phyloP scores from a whole-genome alignment of 30 jellyfish, hydroid and myxozoan genomes.

The Mastigias papua region DNA sequence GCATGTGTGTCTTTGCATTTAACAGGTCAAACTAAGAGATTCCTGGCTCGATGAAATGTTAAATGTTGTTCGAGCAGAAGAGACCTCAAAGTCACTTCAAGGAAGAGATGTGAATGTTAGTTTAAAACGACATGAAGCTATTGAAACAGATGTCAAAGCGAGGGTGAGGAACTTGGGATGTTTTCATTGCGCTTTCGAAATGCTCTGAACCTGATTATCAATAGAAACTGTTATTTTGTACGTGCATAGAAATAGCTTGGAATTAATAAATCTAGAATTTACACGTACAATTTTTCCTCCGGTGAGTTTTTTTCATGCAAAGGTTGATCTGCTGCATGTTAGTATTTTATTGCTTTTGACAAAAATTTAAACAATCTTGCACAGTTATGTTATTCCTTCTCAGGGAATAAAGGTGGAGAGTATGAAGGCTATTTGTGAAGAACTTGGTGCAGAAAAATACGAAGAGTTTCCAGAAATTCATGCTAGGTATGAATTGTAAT shows the following conservation, averaged over 20 bases:
- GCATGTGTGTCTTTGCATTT: neutral
- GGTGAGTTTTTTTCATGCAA: no score
- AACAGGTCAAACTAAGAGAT: constrained; percentile 75
- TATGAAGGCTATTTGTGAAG: constrained; percentile 19
- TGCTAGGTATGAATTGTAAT: constrained; percentile 16
- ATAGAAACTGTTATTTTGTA: no score
- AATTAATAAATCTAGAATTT: no score
- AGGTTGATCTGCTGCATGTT: neutral
- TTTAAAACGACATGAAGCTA: constrained; percentile 72
- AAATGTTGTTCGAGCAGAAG: constrained; percentile 52
- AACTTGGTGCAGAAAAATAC: constrained; percentile 29
- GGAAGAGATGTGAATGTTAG: constrained; percentile 30
- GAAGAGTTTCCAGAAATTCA: constrained; percentile 9
- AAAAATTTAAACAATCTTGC: neutral
- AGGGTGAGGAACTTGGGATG: constrained; percentile 78
- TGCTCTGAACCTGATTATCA: no score
- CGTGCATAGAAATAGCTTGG: no score
- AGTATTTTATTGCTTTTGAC: neutral
- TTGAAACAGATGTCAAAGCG: constrained; percentile 78
- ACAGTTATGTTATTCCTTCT: neutral
- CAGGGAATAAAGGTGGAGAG: constrained; percentile 49
- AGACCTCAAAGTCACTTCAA: constrained; percentile 57
- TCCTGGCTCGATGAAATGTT: constrained; percentile 80
- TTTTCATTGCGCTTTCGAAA: no score
- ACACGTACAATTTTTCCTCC: no score